phyloP scores from a whole-genome alignment of 2,888 invertebrate species.

The Clanis bilineata region DNA sequence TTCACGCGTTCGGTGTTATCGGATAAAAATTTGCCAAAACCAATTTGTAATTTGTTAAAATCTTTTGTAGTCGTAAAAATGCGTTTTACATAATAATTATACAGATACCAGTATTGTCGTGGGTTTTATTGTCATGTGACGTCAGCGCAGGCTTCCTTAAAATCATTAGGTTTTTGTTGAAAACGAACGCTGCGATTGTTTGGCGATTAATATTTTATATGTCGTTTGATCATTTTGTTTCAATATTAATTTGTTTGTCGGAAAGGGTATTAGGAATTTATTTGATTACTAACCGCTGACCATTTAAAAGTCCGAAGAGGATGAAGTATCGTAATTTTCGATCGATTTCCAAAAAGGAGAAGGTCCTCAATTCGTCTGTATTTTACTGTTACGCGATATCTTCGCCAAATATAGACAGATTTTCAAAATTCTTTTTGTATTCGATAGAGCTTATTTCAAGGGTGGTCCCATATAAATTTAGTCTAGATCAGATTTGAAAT shows the following conservation, averaged over 20 bases:
- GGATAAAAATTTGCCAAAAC: conserved; percentile 41
- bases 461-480: no score
- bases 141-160: conserved; percentile 17
- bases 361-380: no score
- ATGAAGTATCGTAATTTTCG: neutral
- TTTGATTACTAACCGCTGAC: neutral
- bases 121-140: conserved; percentile 14
- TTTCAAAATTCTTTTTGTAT: no score
- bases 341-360: no score
- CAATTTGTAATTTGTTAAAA: conserved; percentile 39
- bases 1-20: conserved; percentile 41
- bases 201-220: conserved; percentile 3
- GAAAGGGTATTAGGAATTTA: neutral
- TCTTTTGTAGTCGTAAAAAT: conserved; percentile 36
- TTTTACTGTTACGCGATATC: no score
- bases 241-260: neutral
- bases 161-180: conserved; percentile 3
- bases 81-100: conserved; percentile 32
- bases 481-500: no score
- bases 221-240: neutral
- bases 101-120: conserved; percentile 17
- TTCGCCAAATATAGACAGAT: no score
- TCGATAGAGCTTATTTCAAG: no score
- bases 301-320: neutral
- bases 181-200: neutral